Conservation (phyloP, 2,113 vertebrate genomes). For the Verasper variegatus region DNA sequence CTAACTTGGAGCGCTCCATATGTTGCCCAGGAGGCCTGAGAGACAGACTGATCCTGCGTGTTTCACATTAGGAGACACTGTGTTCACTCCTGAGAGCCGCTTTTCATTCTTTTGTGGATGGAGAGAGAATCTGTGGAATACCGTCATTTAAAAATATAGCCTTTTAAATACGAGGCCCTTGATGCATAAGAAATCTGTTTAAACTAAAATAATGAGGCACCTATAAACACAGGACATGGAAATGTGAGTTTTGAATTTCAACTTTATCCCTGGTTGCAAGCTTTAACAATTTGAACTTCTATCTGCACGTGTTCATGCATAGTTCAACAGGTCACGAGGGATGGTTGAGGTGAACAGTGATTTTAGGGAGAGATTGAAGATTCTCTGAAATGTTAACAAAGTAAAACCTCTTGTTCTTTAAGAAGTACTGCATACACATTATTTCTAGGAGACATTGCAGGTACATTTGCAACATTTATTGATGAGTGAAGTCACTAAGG, state of each 20-base stretch:
- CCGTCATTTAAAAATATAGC: constrained; percentile 26
- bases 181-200: constrained; percentile 5
- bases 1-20: constrained; percentile 82
- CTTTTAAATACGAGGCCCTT: constrained; percentile 28
- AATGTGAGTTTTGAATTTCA: not conserved
- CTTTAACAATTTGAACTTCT: too few species aligned
- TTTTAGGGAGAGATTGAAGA: too few species aligned
- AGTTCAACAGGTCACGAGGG: too few species aligned
- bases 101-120: constrained; percentile 39
- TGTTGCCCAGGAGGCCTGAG: constrained; percentile 82
- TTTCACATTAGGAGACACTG: constrained; percentile 62
- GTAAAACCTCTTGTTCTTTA: too few species aligned
- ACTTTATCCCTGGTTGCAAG: not conserved
- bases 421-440: too few species aligned
- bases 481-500: too few species aligned
- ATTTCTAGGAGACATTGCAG: not conserved
- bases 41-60: constrained; percentile 59
- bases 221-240: constrained; percentile 1
- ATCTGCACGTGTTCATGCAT: too few species aligned
- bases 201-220: constrained; percentile 12
- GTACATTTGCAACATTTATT: too few species aligned
- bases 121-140: constrained; percentile 72
- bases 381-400: too few species aligned
- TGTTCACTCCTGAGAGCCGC: constrained; percentile 50
- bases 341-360: too few species aligned